Conservation (phyloP, 2,797 vertebrate genomes). For the Pachyuromys duprasi region DNA sequence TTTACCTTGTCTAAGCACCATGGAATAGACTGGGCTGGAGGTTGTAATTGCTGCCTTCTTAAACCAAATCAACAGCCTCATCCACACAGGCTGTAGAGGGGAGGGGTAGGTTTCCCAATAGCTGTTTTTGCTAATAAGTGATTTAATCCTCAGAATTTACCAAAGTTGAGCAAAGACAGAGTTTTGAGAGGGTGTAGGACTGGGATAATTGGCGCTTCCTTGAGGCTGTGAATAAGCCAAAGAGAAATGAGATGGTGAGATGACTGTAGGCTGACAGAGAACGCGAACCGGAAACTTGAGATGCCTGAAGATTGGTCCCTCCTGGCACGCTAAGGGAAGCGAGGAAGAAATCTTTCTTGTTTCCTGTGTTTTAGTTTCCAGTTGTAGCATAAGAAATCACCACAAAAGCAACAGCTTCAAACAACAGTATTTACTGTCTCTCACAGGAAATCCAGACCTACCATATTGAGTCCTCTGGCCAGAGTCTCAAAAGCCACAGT, state of each 20-base stretch:
- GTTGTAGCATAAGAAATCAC: not conserved
- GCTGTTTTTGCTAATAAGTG: not conserved
- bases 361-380: not conserved
- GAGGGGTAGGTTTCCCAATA: not conserved
- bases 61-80: slow-evolving; percentile 78
- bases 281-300: not conserved
- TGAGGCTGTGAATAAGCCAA: not conserved
- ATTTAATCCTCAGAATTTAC: slow-evolving; percentile 42
- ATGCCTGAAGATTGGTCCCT: not conserved
- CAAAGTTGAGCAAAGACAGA: not conserved
- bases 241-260: not conserved
- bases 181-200: not conserved
- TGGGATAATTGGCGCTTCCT: not conserved
- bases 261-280: not conserved
- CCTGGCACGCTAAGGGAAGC: not conserved
- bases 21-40: slow-evolving; percentile 71
- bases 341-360: not conserved
- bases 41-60: slow-evolving; percentile 69
- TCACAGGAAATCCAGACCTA: not conserved
- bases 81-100: not conserved
- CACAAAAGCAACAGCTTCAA: not conserved
- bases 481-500: not conserved
- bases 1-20: slow-evolving; percentile 78
- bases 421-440: not conserved
- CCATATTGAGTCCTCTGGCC: not conserved